Evolutionary conservation across 1,140 invertebrate species (phyloP), one percentile per base, ranked within the genome.

Genomic region (Drosophila tristis): DNA sequence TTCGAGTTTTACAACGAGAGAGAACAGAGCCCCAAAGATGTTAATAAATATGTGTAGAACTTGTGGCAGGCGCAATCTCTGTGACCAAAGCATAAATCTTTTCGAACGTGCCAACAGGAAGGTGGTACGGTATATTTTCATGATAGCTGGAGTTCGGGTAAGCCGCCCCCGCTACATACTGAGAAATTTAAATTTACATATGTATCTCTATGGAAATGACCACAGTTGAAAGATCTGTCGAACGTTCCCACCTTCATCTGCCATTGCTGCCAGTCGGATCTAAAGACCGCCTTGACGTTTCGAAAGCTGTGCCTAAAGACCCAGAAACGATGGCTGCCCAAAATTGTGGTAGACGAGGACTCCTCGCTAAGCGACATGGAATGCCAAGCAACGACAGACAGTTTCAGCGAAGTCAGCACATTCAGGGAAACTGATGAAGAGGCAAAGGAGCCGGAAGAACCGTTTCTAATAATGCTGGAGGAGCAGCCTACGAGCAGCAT

Each of bases 301-400:
- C 78, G 82, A 0, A 72, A 56, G 11, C 49, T 77, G 5, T 87
- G 74, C 26, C 67, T 78, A 2, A 87, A 87, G 23, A 71, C 63
- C 2, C 74, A 81, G 53, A 78, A 66, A 15, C 72, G 53, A 25
- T 87, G 78, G 65, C 35, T 20, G 4, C 15, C 43, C 2, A 25
- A 13, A 6, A 13, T 54, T 4, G 26, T 57, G 62, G 31, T 16
- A 6, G 11, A 45, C 1, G 44, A 47, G 0, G 42, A 68, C 6
- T 67, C 51, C 1, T 47, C 51, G 2, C 31, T 45, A 4, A 53
- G 74, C 16, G 76, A 75, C 0, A 15, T 47, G 13, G 58, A 76
- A n/a, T 49, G 29, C 39, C 3, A 25, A 5, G 25, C 5, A 49
- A 9, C 8, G 1, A 4, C 54, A 23, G 20, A 39, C 8, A 65